phyloP scores from a whole-genome alignment of 2,797 vertebrate species.

The Enteromius argenteus region DNA sequence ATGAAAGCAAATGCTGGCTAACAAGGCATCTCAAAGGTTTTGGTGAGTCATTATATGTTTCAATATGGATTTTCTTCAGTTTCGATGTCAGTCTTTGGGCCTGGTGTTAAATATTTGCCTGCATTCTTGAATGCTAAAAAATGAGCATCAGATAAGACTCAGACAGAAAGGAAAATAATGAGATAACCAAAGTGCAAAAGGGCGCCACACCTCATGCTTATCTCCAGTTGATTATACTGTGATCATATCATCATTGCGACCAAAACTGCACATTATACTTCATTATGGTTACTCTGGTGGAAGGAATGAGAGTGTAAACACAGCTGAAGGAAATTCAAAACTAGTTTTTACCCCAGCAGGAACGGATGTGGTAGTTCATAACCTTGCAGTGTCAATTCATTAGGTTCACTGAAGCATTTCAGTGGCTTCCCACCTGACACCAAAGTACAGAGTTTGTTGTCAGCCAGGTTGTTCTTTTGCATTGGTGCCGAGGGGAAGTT shows the following conservation, averaged over 20 bases:
- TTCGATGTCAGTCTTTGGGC: background rate
- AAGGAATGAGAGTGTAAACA: constrained; percentile 26
- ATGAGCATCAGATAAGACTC: background rate
- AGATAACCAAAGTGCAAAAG: constrained; percentile 40
- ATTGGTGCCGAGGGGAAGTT: constrained; percentile 1
- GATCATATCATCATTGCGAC: constrained; percentile 43
- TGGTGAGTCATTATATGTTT: background rate
- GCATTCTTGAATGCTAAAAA: constrained; percentile 1
- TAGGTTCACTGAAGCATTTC: constrained; percentile 10
- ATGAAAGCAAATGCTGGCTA: background rate
- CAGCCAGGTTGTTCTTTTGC: background rate
- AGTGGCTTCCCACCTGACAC: background rate
- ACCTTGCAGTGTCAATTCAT: background rate
- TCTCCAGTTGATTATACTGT: constrained; percentile 55
- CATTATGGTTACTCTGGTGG: constrained; percentile 8
- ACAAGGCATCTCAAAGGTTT: background rate
- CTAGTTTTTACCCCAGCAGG: constrained; percentile 4
- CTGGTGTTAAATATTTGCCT: constrained; percentile 11
- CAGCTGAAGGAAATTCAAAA: constrained; percentile 40
- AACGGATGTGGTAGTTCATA: constrained; percentile 17
- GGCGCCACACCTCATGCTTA: constrained; percentile 54
- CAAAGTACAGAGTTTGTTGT: background rate
- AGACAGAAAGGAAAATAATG: constrained; percentile 39
- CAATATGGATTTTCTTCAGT: background rate
- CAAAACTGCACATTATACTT: constrained; percentile 43